Percentiles rank a stretch among this genome's conserved stretches.
Evolutionary conservation across 2,888 invertebrate genomes (phyloP).

Genomic region (Tiphia femorata): DNA sequence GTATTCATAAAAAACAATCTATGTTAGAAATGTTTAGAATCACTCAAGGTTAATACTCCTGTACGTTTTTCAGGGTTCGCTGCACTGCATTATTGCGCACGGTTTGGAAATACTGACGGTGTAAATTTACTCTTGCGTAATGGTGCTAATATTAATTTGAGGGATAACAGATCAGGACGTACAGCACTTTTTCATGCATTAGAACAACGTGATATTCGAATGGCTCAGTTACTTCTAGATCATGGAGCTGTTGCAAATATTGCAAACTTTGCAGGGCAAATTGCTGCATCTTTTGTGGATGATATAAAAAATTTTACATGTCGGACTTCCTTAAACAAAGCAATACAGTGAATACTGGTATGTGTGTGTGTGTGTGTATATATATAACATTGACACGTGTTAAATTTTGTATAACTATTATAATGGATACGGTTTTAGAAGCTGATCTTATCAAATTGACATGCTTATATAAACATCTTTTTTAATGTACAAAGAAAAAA

Average conservation of each 20-base stretch:
- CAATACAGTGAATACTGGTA: conserved; percentile 15
- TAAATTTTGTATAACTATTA: no score
- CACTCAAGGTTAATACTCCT: no score
- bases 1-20: background rate
- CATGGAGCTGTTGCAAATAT: conserved; percentile 49
- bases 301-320: conserved; percentile 44
- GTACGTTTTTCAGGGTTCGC: no score
- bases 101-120: conserved; percentile 47
- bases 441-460: no score
- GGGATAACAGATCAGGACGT: conserved; percentile 58
- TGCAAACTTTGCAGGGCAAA: conserved; percentile 57
- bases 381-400: no score
- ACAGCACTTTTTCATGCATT: conserved; percentile 62
- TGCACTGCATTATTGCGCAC: conserved; percentile 60
- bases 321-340: conserved; percentile 32
- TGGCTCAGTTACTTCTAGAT: conserved; percentile 44
- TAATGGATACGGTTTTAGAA: no score
- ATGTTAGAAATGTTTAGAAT: background rate
- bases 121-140: conserved; percentile 39
- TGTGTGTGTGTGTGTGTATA: no score
- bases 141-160: conserved; percentile 53
- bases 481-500: no score
- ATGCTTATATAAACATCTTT: no score
- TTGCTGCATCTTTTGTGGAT: conserved; percentile 47
- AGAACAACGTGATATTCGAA: conserved; percentile 43